phyloP scores from a whole-genome alignment of 2,113 vertebrate genomes.

The Vulpes vulpes region DNA sequence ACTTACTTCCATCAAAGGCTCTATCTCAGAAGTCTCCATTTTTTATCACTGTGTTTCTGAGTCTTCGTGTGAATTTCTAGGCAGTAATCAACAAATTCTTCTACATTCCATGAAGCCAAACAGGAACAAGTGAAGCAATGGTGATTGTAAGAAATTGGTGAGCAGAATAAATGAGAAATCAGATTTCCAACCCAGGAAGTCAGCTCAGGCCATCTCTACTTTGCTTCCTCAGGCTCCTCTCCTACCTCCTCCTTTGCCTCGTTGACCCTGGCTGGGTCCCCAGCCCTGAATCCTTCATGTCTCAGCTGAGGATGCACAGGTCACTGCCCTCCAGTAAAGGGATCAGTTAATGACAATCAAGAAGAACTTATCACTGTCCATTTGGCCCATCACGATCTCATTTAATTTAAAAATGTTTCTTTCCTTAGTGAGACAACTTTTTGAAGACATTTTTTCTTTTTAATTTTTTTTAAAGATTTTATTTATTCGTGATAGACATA shows the following conservation, averaged over 20 bases:
- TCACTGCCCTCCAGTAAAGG: not conserved
- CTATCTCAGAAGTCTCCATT: not conserved
- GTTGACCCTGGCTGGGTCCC: not conserved
- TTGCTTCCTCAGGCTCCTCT: not conserved
- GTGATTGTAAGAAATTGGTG: not conserved
- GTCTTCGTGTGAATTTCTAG: conserved; percentile 25
- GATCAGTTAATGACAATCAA: not conserved
- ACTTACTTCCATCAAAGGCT: not conserved
- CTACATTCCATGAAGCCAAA: conserved; percentile 35
- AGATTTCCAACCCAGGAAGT: not conserved
- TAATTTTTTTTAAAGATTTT: too few relatives aligned
- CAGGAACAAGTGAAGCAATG: not conserved
- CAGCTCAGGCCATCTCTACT: not conserved
- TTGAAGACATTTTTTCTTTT: not conserved
- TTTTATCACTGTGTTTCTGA: not conserved
- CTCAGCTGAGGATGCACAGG: not conserved
- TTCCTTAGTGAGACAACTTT: not conserved
- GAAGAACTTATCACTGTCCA: not conserved
- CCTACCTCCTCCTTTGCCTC: not conserved
- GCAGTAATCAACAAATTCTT: conserved; percentile 25
- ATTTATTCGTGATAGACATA: too few relatives aligned
- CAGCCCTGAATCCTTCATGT: not conserved
- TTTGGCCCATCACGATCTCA: not conserved
- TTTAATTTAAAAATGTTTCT: not conserved
- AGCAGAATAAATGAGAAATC: not conserved